Evolutionary conservation across 2,888 invertebrate species (phyloP), one percentile per base, ranked within the genome.

Genomic region (Chrysolina americana): DNA sequence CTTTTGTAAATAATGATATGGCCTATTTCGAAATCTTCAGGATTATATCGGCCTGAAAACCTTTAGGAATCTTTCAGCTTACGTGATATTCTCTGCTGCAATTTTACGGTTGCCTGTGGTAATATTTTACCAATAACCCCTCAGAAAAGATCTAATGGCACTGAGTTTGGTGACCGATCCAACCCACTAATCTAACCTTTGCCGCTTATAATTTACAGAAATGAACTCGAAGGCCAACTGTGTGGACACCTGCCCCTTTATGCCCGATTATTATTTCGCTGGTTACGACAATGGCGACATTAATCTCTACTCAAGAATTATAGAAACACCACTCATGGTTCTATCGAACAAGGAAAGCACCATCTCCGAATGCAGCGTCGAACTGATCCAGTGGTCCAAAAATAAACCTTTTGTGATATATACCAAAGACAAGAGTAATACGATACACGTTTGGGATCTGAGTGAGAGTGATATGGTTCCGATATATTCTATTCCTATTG

Each of bases 391-490:
- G 80, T 91, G 91, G 91, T 91, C 91, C 0, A 87, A 85, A 68
- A 88, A 89, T 15, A 89, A 88, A 81, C 90, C 91, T 0, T 89
- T 89, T 73, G 86, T 89, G 21, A 87, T 91, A 80, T 91, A 89
- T 78, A 86, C 88, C 17, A 85, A 90, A 75, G 90, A 91, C 81
- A 81, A 83, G 28, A 79, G 73, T 50, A 89, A 86, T 79, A 89
- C 88, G 47, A 86, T 91, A 59, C 88, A 90, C 74, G 83, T 91
- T 48, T 91, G 91, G 91, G 88, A 91, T 83, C 85, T 91, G 76
- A 87, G 86, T 69, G 86, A 85, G 64, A 90, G 89, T 77, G 90
- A 91, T 80, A 87, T 89, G 77, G 86, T 86, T 77, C 91, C 91
- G 0, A 83, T 87, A 36, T 85, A 87, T 81, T 88, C 89, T 4